A percentile compares a stretch with the other conserved stretches of the same genome.
phyloP scores from a whole-genome alignment of 2,797 vertebrate genomes.

The Microctenopoma steveboyesi region DNA sequence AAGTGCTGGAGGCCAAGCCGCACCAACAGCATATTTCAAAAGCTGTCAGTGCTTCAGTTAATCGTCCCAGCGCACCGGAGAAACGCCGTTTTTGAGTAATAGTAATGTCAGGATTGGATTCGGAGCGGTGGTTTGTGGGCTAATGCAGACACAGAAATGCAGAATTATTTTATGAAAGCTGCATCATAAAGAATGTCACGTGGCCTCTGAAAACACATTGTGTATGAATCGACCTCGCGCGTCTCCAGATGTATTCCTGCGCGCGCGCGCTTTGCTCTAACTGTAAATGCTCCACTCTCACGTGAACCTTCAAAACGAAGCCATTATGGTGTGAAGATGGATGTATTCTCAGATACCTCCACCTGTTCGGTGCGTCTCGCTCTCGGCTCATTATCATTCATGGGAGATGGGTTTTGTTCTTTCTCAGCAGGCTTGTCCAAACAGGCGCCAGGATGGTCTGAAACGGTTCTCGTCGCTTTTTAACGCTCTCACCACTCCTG shows the following conservation, averaged over 20 bases:
- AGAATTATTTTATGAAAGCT: too few relatives aligned
- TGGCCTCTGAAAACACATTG: not conserved
- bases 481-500: conserved; percentile 43
- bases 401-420: conserved; percentile 56
- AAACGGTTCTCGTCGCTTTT: conserved; percentile 43
- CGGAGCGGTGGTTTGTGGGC: not conserved
- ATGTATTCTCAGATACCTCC: conserved; percentile 15
- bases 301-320: not conserved
- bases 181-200: not conserved
- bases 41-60: conserved; percentile 24
- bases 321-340: not conserved
- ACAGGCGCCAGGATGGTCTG: conserved; percentile 83
- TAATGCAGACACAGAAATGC: not conserved
- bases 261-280: not conserved
- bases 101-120: conserved; percentile 19
- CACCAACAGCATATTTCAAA: conserved; percentile 19
- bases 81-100: not conserved
- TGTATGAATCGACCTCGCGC: too few relatives aligned
- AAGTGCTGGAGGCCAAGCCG: conserved; percentile 30
- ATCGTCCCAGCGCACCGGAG: conserved; percentile 18
- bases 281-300: fast-evolving
- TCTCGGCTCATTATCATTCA: conserved; percentile 70
- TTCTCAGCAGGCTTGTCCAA: conserved; percentile 82
- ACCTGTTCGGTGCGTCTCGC: conserved; percentile 47
- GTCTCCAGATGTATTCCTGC: not conserved